These are phyloP conservation scores for Reinhardtius hippoglossoides DNA, from an alignment of 2,113 vertebrate genomes.

Conservation along the genomic window DNA sequence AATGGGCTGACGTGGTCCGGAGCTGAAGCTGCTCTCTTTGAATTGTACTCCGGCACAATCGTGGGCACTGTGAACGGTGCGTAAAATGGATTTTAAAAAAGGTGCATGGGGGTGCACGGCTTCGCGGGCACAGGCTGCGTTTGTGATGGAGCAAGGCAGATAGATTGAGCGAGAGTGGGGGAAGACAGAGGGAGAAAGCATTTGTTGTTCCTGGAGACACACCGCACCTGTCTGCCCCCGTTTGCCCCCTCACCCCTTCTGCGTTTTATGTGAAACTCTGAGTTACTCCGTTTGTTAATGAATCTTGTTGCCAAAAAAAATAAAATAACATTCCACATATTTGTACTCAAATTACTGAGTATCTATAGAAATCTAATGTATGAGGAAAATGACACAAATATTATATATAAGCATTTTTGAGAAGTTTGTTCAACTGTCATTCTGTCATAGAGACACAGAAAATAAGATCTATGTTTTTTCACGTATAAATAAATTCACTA, in stretches of 20 bases:
- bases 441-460: slow-evolving; percentile 5
- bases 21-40: not conserved
- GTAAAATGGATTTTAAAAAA: not conserved
- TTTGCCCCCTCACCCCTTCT: not conserved
- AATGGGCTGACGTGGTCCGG: not conserved
- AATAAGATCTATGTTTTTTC: slow-evolving; percentile 4
- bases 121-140: slow-evolving; percentile 7
- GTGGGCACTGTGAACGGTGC: not conserved
- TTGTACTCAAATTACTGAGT: not conserved
- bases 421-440: not conserved
- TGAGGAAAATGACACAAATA: not conserved
- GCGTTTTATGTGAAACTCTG: slow-evolving; percentile 32
- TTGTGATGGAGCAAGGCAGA: slow-evolving; percentile 21
- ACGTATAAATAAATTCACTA: slow-evolving; percentile 36
- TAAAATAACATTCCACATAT: not conserved
- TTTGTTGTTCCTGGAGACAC: slow-evolving; percentile 55
- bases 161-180: not conserved
- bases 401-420: not conserved
- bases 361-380: not conserved
- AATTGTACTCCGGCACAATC: not conserved
- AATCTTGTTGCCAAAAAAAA: too few species aligned
- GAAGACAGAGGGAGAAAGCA: not conserved
- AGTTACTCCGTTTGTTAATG: slow-evolving; percentile 30
- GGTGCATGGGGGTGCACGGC: slow-evolving; percentile 1
- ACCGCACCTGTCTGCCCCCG: slow-evolving; percentile 60